Conservation (phyloP, 2,888 invertebrate genomes). For the Eupithecia vulgata region DNA sequence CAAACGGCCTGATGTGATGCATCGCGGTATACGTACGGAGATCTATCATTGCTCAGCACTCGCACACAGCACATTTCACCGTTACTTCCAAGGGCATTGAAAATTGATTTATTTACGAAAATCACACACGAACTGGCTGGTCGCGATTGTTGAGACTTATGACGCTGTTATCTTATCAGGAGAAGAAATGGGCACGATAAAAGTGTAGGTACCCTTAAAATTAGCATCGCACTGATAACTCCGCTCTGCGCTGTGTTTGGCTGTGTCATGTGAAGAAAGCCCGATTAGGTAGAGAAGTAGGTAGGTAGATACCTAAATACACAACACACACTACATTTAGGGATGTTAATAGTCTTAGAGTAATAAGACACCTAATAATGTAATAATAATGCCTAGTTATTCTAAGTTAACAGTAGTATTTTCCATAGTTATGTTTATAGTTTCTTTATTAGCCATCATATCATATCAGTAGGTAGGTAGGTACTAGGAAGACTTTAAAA, state of each 20-base stretch:
- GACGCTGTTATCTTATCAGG: slow-evolving; percentile 78
- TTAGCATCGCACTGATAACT: slow-evolving; percentile 72
- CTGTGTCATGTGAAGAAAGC: slow-evolving; percentile 59
- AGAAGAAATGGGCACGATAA: slow-evolving; percentile 73
- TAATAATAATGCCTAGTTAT: too few relatives aligned
- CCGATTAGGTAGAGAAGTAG: slow-evolving; percentile 42
- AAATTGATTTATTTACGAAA: slow-evolving; percentile 30
- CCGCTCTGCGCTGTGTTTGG: slow-evolving; percentile 58
- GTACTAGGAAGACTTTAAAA: slow-evolving; percentile 15
- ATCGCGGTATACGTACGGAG: slow-evolving; percentile 61
- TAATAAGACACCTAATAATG: too few relatives aligned
- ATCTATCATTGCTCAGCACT: slow-evolving; percentile 68
- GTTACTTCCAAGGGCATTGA: slow-evolving; percentile 58
- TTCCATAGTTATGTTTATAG: too few relatives aligned
- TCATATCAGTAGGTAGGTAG: too few relatives aligned
- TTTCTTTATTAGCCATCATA: slow-evolving; percentile 24
- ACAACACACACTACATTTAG: slow-evolving; percentile 27
- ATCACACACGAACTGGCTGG: slow-evolving; percentile 53
- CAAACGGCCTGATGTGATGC: slow-evolving; percentile 66
- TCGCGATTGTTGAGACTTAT: slow-evolving; percentile 63
- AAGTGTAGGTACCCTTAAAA: slow-evolving; percentile 68
- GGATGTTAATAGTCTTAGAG: too few relatives aligned
- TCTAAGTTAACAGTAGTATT: too few relatives aligned
- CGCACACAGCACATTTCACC: slow-evolving; percentile 60
- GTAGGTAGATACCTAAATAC: background rate